phyloP scores from a whole-genome alignment of 2,797 vertebrate species.

The Nothura maculosa region DNA sequence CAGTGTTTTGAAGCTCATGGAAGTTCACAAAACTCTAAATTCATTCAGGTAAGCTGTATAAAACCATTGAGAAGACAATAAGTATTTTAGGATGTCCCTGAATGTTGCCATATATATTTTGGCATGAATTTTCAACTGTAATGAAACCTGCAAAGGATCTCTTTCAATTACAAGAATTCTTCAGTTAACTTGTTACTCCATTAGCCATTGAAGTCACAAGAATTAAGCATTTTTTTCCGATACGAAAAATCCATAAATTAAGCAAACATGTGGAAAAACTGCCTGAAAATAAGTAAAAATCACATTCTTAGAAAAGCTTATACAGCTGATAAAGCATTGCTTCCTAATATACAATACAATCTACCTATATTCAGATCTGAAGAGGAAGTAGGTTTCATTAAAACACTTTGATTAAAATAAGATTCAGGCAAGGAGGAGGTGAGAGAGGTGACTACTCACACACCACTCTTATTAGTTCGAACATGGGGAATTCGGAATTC shows the following conservation, averaged over 20 bases:
- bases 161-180: neutral
- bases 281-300: neutral
- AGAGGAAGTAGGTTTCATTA: neutral
- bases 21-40: neutral
- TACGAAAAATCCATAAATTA: neutral
- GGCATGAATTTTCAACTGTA: neutral
- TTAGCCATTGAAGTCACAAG: neutral
- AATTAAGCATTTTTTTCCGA: neutral
- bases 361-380: neutral
- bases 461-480: too few relatives aligned
- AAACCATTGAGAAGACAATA: neutral
- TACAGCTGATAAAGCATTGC: neutral
- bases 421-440: too few relatives aligned
- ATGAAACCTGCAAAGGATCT: neutral
- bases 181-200: neutral
- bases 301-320: neutral
- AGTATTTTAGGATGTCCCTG: neutral
- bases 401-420: neutral
- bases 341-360: neutral
- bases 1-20: neutral
- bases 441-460: too few relatives aligned
- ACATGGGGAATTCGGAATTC: too few relatives aligned
- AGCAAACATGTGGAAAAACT: neutral
- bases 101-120: fast-evolving
- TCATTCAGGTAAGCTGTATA: fast-evolving